Conservation (phyloP, 2,113 vertebrate species). For the Colinus virginianus region DNA sequence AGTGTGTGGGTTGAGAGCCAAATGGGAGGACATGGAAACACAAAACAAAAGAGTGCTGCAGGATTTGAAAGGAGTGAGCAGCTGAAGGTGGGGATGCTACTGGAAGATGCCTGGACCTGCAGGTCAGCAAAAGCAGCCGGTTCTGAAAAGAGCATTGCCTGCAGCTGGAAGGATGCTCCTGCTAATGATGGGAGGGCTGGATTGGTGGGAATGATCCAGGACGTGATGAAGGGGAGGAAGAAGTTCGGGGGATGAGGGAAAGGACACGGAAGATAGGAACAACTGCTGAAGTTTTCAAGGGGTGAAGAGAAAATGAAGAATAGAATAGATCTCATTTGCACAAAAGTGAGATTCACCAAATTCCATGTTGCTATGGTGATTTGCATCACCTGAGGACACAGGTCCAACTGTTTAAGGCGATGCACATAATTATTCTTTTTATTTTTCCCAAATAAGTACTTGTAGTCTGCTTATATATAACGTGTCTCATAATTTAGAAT, state of each 20-base stretch:
- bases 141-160: not conserved
- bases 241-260: slow-evolving; percentile 8
- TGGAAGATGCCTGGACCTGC: not conserved
- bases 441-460: slow-evolving; percentile 51
- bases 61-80: not conserved
- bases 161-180: not conserved
- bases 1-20: not conserved
- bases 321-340: not conserved
- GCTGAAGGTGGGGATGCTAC: not conserved
- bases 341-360: not conserved
- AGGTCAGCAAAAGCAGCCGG: not conserved
- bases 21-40: not conserved
- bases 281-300: not conserved
- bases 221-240: not conserved
- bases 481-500: slow-evolving; percentile 4
- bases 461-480: not conserved
- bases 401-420: slow-evolving; percentile 50
- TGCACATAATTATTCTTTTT: slow-evolving; percentile 51
- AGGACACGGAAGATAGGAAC: not conserved
- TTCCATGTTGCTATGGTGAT: slow-evolving; percentile 40
- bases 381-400: slow-evolving; percentile 37
- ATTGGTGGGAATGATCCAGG: not conserved
- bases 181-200: not conserved
- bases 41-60: not conserved
- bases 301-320: not conserved